Conservation (phyloP, 1,140 invertebrate species). For the Proales similis region DNA sequence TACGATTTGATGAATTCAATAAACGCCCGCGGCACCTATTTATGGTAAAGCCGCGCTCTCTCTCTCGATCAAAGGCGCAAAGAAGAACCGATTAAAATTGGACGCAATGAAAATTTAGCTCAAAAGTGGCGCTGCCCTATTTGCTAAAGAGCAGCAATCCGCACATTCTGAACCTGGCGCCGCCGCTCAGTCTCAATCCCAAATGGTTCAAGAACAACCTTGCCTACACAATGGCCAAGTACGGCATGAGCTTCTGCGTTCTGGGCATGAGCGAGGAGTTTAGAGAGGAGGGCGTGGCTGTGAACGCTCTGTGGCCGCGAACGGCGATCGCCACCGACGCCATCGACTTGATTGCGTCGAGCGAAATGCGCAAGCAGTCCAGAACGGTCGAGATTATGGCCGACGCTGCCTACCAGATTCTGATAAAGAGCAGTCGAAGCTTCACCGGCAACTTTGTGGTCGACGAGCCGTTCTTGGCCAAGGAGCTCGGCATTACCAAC, state of each 20-base stretch:
- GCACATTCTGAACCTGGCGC: slow-evolving; percentile 90
- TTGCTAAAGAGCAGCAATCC: slow-evolving; percentile 71
- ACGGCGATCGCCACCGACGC: slow-evolving; percentile 92
- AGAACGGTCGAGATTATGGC: slow-evolving; percentile 86
- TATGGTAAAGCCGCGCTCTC: slow-evolving; percentile 51
- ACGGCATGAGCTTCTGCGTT: slow-evolving; percentile 98
- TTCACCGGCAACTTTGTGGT: slow-evolving; percentile 84
- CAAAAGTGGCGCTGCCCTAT: slow-evolving; percentile 82
- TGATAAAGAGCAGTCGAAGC: slow-evolving; percentile 67
- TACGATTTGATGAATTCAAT: slow-evolving; percentile 54
- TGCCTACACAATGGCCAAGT: slow-evolving; percentile 96
- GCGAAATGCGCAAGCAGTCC: slow-evolving; percentile 58
- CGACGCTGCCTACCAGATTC: slow-evolving; percentile 81
- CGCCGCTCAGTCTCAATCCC: slow-evolving; percentile 79
- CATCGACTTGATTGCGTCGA: slow-evolving; percentile 82
- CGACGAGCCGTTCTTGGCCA: slow-evolving; percentile 79
- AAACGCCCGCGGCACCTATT: slow-evolving; percentile 53
- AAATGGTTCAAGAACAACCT: slow-evolving; percentile 87
- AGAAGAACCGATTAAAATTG: too few relatives aligned
- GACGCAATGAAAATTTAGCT: slow-evolving; percentile 62
- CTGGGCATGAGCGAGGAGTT: slow-evolving; percentile 92
- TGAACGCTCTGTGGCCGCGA: slow-evolving; percentile 93
- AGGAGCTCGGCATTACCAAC: slow-evolving; percentile 69
- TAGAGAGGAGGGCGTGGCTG: slow-evolving; percentile 70
- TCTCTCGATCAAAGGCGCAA: not conserved